Base-by-base conservation (phyloP, 2,888 invertebrate genomes). In the Teinopalpus imperialis region DNA sequence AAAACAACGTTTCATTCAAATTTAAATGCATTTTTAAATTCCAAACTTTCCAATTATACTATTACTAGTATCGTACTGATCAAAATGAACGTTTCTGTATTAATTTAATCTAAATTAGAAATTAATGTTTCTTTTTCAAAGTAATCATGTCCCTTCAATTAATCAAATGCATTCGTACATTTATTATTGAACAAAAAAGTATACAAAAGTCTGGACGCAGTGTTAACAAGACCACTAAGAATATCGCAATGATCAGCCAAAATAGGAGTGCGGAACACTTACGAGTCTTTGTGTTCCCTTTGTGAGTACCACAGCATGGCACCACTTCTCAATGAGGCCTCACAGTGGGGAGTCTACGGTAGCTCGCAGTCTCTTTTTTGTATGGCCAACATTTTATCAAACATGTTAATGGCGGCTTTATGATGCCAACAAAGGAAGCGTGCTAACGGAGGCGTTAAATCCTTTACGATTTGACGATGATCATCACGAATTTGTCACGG, bases 391-490 rank as follows among this genome's bases (percentile, higher is more conserved):
- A 70, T 86, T 81, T 81, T 83, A 88, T 85, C 86, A 87, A 88
- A 87, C 86, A 87, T 81, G 79, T 80, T 87, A 86, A 87, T 88
- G 87, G 85, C 81, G 80, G 82, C 83, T 81, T 87, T 87, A 83
- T 86, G 73, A 66, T 68, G 60, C 73, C 80, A 82, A 88, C 87
- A 88, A 87, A 87, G 80, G 85, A 76, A 88, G 83, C 78, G 83
- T 83, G 89, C 82, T 76, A 88, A 87, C 81, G 69, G 81, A 88
- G 83, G 88, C 89, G 89, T 89, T 87, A 89, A 89, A 89, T 89
- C 89, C 89, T 83, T 87, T 81, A 85, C 86, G 82, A 87, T 83
- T 83, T 80, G 76, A 81, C 78, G 83, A 74, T 73, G 74, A 81
- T 79, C 74, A 77, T 81, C 75, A 71, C 77, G 77, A 75, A 78